Evolutionary conservation across 2,888 invertebrate genomes (phyloP).

Genomic region (Dryocosmus kuriphilus): DNA sequence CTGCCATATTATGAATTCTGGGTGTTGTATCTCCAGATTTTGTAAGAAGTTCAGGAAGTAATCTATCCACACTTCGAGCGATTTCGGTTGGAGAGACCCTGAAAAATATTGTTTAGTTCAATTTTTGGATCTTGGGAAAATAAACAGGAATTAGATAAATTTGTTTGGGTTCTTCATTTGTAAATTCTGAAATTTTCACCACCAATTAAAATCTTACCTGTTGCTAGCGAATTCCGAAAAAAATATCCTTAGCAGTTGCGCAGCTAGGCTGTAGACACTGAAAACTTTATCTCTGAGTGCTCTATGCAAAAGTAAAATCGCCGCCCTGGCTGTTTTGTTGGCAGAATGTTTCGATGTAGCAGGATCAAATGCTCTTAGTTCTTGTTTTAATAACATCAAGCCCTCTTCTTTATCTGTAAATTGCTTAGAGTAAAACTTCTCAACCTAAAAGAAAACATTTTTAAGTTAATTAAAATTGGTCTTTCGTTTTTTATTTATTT

Average conservation of each 20-base stretch:
- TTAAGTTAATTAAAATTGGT: background rate
- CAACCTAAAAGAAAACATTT: slow-evolving; percentile 81
- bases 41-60: slow-evolving; percentile 89
- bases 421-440: slow-evolving; percentile 93
- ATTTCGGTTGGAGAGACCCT: slow-evolving; percentile 92
- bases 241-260: slow-evolving; percentile 88
- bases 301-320: slow-evolving; percentile 88
- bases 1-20: slow-evolving; percentile 91
- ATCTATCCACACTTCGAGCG: slow-evolving; percentile 88
- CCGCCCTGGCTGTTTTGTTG: slow-evolving; percentile 90
- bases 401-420: slow-evolving; percentile 94
- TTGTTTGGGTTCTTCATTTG: too few relatives aligned
- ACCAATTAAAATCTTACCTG: slow-evolving; percentile 78
- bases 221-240: slow-evolving; percentile 92
- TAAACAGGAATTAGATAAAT: too few relatives aligned
- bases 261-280: slow-evolving; percentile 91
- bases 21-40: slow-evolving; percentile 94
- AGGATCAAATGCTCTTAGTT: slow-evolving; percentile 78
- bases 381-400: slow-evolving; percentile 83
- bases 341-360: slow-evolving; percentile 79
- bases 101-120: slow-evolving; percentile 43
- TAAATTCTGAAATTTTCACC: background rate
- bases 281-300: slow-evolving; percentile 92
- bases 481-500: slow-evolving; percentile 24
- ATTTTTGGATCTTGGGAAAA: too few relatives aligned